Percentiles rank a stretch among this genome's conserved stretches.
phyloP scores from a whole-genome alignment of 2,888 invertebrate species.

The Hypolimnas misippus region DNA sequence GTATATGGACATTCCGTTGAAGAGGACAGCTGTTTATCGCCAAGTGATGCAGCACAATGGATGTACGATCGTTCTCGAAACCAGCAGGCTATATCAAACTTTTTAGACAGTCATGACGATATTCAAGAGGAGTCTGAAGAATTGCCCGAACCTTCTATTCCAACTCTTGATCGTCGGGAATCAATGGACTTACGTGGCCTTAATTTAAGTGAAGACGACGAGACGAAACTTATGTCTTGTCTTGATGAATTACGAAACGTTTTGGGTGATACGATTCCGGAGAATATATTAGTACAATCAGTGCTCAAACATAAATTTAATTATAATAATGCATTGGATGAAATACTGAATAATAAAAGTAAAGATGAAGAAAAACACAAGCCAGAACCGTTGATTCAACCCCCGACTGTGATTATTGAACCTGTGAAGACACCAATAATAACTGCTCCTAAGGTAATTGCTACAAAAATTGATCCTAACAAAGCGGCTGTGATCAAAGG shows the following conservation, averaged over 20 bases:
- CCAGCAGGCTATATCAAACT: slow-evolving; percentile 89
- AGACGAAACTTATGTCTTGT: slow-evolving; percentile 91
- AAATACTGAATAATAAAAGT: slow-evolving; percentile 84
- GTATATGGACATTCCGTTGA: slow-evolving; percentile 97
- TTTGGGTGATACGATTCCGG: slow-evolving; percentile 90
- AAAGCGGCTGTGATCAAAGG: slow-evolving; percentile 80
- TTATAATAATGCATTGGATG: slow-evolving; percentile 88
- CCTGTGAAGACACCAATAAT: slow-evolving; percentile 59
- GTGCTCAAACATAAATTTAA: slow-evolving; percentile 90
- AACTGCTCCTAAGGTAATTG: slow-evolving; percentile 66
- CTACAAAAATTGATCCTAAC: slow-evolving; percentile 74
- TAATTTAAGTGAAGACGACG: slow-evolving; percentile 86
- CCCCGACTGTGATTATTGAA: slow-evolving; percentile 54
- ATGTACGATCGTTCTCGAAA: slow-evolving; percentile 92
- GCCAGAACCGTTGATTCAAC: slow-evolving; percentile 50
- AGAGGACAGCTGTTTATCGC: slow-evolving; percentile 95
- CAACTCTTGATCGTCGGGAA: slow-evolving; percentile 63
- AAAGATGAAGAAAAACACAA: slow-evolving; percentile 44
- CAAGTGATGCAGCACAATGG: slow-evolving; percentile 93
- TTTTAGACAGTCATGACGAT: slow-evolving; percentile 89
- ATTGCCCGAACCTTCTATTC: slow-evolving; percentile 56
- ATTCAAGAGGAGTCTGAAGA: slow-evolving; percentile 87
- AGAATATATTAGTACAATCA: slow-evolving; percentile 88
- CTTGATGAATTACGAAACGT: slow-evolving; percentile 92
- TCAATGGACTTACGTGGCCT: slow-evolving; percentile 78